phyloP scores from a whole-genome alignment of 30 jellyfish, hydroid and myxozoan genomes.

The Cassiopea andromeda region DNA sequence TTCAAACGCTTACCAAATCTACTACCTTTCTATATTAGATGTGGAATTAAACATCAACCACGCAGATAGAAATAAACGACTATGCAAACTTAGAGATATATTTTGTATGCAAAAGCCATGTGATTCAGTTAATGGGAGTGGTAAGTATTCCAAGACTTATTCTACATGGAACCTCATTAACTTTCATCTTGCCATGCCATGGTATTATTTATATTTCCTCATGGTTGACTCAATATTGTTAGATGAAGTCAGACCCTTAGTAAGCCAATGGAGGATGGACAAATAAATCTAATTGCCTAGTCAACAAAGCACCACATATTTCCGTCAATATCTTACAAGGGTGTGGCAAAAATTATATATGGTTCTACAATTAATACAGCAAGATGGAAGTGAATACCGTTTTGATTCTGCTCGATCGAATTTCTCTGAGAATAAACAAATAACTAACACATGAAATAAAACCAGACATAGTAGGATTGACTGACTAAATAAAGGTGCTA shows the following conservation, averaged over 20 bases:
- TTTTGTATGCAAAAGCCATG: not conserved
- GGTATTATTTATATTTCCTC: not conserved
- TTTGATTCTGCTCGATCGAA: too few species aligned
- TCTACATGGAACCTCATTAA: not conserved
- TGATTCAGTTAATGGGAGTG: constrained; percentile 13
- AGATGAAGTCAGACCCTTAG: not conserved
- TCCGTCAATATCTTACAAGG: too few species aligned
- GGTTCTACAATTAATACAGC: too few species aligned
- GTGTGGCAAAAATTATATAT: too few species aligned
- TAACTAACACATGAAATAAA: too few species aligned
- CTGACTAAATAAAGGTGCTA: too few species aligned
- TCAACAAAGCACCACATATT: too few species aligned
- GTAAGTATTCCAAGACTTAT: not conserved
- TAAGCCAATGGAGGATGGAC: too few species aligned
- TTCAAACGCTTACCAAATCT: constrained; percentile 30
- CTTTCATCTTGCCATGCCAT: not conserved
- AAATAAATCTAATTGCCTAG: too few species aligned
- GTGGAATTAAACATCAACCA: constrained; percentile 19
- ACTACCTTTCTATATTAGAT: constrained; percentile 1
- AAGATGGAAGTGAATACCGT: too few species aligned
- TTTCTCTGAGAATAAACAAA: too few species aligned
- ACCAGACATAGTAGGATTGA: too few species aligned
- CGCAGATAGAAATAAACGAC: not conserved
- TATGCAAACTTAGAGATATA: not conserved
- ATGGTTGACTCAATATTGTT: not conserved